Base-by-base conservation (phyloP, 2,113 vertebrate genomes). In the Chionodraco myersi region DNA sequence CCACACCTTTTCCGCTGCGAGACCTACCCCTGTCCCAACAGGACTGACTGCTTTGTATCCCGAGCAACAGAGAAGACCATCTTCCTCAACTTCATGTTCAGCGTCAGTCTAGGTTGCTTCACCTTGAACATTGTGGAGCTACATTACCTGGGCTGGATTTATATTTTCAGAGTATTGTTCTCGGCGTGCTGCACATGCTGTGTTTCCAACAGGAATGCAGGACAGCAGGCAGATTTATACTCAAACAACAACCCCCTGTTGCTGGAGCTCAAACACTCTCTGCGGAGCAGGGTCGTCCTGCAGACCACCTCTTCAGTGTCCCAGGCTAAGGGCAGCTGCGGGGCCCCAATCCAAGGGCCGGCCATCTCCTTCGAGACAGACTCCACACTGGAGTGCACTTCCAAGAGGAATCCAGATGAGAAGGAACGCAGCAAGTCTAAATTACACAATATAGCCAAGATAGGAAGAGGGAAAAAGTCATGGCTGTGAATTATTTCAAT, bases 1-100 rank as follows among this genome's bases (percentile, higher is more conserved):
- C 88, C 90, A 4, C 82, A 83, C 62, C 89, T 95, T 57, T 94
- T 94, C 79, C 89, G 71, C 51, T 91, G 92, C 54, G 75, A 91
- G 36, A 93, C 90, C 15, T 93, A 93, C 72, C 94, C 91, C 51
- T 92, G 86, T 77, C 92, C 90, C 4, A 92, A 90, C 67, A 88
- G 77, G 75, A 93, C 86, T 6, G 86, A 94, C 83, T 94, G 91
- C 75, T 94, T 94, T 70, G 77, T 94, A 54, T 95, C 92, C 23
- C 91, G 90, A 45, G 92, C 90, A 26, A 92, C 87, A 1, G 91
- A 95, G 83, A 93, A 94, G 77, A 94, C 90, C 49, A 90, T 93
- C 70, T 94, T 94, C 44, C 89, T 95, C 77, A 93, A 93, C 76
- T 93, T 95, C 71, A 93, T 92, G 89, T 93, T 94, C 41, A 87